These are phyloP conservation scores for Cynopterus brachyotis DNA, from an alignment of 2,113 vertebrate species.

Conservation along the genomic window DNA sequence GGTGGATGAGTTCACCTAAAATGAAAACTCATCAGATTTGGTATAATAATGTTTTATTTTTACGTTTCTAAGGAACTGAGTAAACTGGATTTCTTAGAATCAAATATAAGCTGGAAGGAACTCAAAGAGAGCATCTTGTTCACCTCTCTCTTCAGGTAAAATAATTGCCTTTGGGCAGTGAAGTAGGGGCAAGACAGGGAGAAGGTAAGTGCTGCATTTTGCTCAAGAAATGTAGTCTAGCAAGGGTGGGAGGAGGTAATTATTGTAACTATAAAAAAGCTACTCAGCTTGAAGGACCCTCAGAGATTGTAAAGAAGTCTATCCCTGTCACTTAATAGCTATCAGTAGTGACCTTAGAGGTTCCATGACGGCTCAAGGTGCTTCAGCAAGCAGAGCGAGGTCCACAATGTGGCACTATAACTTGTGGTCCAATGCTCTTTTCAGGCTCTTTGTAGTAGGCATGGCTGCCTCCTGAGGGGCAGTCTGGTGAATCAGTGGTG, in stretches of 20 bases:
- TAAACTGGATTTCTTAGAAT: neutral
- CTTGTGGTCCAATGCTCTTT: neutral
- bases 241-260: neutral
- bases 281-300: neutral
- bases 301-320: neutral
- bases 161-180: neutral
- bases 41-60: neutral
- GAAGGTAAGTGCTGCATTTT: neutral
- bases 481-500: neutral
- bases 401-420: too few species aligned
- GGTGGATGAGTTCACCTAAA: neutral
- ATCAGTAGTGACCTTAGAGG: neutral
- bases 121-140: neutral
- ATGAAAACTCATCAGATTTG: neutral
- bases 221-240: neutral
- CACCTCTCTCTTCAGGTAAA: neutral
- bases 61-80: neutral
- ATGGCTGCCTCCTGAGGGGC: fast-evolving
- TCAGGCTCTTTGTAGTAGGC: neutral
- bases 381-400: neutral
- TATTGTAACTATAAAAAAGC: neutral
- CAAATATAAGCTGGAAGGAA: neutral
- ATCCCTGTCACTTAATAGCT: neutral
- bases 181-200: neutral
- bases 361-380: neutral